phyloP scores from a whole-genome alignment of 1,140 invertebrate genomes.

The Himalopsyche phryganea region DNA sequence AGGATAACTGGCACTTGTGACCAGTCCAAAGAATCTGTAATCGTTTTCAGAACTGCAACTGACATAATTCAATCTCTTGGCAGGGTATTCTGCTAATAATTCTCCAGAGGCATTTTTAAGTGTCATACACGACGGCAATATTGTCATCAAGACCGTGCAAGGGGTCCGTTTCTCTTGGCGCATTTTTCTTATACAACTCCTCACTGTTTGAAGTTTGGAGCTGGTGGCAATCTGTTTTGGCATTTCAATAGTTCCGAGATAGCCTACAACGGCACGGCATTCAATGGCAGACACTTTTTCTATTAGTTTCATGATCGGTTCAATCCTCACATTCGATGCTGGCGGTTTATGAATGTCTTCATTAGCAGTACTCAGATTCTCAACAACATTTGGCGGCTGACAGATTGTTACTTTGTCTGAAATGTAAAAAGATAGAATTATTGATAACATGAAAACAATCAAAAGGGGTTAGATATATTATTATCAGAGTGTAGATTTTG shows the following conservation, averaged over 20 bases:
- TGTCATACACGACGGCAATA: slow-evolving; percentile 72
- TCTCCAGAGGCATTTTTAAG: slow-evolving; percentile 65
- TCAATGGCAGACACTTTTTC: slow-evolving; percentile 53
- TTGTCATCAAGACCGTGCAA: slow-evolving; percentile 80
- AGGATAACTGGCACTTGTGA: slow-evolving; percentile 69
- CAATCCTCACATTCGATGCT: slow-evolving; percentile 13
- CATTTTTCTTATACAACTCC: slow-evolving; percentile 82
- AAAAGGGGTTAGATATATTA: background rate
- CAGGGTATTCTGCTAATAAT: slow-evolving; percentile 77
- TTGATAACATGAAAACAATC: background rate
- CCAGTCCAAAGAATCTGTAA: slow-evolving; percentile 86
- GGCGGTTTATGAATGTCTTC: slow-evolving; percentile 2
- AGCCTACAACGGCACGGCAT: slow-evolving; percentile 85
- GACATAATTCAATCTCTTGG: slow-evolving; percentile 82
- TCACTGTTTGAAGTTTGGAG: slow-evolving; percentile 67
- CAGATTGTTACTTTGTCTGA: slow-evolving; percentile 10
- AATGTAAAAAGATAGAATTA: slow-evolving; percentile 5
- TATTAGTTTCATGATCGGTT: slow-evolving; percentile 23
- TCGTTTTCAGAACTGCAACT: slow-evolving; percentile 87
- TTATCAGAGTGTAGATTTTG: too few species aligned
- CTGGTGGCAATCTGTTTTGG: slow-evolving; percentile 78
- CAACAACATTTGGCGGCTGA: slow-evolving; percentile 1
- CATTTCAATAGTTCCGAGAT: slow-evolving; percentile 93
- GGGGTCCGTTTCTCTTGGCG: slow-evolving; percentile 86
- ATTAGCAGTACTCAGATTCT: background rate